Evolutionary conservation across 2,113 vertebrate species (phyloP).

Genomic region (Bubo blakistoni): DNA sequence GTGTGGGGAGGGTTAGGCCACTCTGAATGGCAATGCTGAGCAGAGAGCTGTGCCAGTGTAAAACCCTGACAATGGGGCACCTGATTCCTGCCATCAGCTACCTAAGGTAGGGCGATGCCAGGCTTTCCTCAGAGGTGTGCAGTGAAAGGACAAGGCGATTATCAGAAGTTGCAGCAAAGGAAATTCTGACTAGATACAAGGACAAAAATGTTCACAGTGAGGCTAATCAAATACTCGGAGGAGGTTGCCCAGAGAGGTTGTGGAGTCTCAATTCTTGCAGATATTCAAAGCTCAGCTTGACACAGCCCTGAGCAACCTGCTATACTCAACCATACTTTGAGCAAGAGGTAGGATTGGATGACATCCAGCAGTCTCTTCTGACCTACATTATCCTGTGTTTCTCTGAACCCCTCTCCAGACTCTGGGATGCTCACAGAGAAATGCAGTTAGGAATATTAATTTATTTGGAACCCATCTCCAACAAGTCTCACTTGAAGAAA

Average conservation of each 20-base stretch:
- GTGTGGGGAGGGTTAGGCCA: background rate
- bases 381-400: background rate
- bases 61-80: background rate
- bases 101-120: background rate
- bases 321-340: background rate
- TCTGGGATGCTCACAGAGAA: background rate
- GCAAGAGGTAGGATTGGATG: background rate
- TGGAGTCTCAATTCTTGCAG: background rate
- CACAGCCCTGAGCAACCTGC: background rate
- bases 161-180: background rate
- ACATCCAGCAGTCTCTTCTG: background rate
- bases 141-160: background rate
- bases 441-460: background rate
- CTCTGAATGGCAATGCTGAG: background rate
- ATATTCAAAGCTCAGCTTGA: background rate
- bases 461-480: background rate
- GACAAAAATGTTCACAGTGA: background rate
- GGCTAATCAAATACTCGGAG: background rate
- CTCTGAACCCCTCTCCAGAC: background rate
- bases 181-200: background rate
- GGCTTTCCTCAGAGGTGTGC: background rate
- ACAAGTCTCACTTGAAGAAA: background rate
- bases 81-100: background rate
- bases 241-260: background rate
- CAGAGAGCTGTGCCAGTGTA: background rate